Conservation (phyloP, 1,140 invertebrate genomes). For the Euwallacea similis region DNA sequence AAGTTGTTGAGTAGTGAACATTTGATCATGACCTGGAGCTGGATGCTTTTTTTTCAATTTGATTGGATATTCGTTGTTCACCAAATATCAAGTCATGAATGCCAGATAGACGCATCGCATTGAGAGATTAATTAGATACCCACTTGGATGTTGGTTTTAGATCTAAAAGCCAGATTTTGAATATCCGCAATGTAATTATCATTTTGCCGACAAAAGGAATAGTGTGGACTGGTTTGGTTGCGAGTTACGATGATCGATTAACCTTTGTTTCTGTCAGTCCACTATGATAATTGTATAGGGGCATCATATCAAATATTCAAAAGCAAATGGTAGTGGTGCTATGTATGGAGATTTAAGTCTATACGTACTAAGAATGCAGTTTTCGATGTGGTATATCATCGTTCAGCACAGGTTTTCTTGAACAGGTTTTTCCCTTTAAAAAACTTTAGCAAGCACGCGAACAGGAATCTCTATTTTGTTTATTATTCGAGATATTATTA, state of each 20-base stretch:
- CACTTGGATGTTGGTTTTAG: no score
- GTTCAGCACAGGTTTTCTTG: conserved; percentile 20
- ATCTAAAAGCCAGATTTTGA: no score
- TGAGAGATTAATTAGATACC: no score
- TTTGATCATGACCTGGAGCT: no score
- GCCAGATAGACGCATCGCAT: no score
- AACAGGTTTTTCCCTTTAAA: conserved; percentile 25
- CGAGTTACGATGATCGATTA: background rate
- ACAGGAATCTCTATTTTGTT: conserved; percentile 28
- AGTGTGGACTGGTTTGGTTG: background rate
- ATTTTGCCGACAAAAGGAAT: no score
- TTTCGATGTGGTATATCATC: conserved; percentile 20
- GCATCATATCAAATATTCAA: background rate
- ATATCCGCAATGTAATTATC: no score
- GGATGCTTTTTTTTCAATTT: no score
- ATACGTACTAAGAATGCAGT: conserved; percentile 15
- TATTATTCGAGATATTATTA: background rate
- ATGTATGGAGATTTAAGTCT: conserved; percentile 10
- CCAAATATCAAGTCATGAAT: no score
- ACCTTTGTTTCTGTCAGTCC: background rate
- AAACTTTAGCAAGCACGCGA: conserved; percentile 20
- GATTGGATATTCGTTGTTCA: no score
- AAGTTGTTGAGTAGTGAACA: no score
- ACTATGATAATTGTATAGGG: background rate
- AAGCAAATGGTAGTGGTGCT: background rate